Evolutionary conservation across 2,797 vertebrate genomes (phyloP).

Genomic region (Luscinia megarhynchos): DNA sequence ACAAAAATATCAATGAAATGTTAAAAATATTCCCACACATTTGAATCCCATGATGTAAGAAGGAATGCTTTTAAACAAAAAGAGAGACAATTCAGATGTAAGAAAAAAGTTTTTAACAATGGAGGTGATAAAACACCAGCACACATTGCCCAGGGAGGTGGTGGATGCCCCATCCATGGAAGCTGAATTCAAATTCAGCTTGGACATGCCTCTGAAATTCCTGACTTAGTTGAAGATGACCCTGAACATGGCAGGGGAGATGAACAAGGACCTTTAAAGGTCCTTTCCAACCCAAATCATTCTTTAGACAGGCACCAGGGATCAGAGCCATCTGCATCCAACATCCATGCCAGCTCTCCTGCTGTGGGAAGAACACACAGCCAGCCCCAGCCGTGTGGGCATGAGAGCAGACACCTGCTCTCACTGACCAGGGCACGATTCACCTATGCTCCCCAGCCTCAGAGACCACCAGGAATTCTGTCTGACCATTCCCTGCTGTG

Average conservation of each 20-base stretch:
- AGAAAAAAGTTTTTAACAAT: neutral
- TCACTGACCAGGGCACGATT: neutral
- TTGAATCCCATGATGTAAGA: neutral
- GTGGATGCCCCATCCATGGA: neutral
- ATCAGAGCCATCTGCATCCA: neutral
- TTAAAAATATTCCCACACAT: neutral
- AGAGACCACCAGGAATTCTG: neutral
- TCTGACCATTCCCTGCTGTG: neutral
- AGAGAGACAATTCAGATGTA: neutral
- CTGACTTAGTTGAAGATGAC: neutral
- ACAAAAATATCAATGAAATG: neutral
- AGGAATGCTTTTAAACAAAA: neutral
- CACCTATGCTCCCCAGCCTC: rapidly evolving
- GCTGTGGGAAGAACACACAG: neutral
- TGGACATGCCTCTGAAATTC: neutral
- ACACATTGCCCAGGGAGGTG: neutral
- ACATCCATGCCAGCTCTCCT: neutral
- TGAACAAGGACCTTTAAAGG: rapidly evolving
- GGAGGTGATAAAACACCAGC: neutral
- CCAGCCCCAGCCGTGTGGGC: neutral
- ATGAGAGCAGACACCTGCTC: neutral
- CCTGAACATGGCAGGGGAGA: neutral
- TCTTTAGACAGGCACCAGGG: neutral
- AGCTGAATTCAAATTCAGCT: neutral
- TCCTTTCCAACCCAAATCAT: neutral